Base-by-base conservation (phyloP, 2,113 vertebrate genomes). In the Platysternon megacephalum region DNA sequence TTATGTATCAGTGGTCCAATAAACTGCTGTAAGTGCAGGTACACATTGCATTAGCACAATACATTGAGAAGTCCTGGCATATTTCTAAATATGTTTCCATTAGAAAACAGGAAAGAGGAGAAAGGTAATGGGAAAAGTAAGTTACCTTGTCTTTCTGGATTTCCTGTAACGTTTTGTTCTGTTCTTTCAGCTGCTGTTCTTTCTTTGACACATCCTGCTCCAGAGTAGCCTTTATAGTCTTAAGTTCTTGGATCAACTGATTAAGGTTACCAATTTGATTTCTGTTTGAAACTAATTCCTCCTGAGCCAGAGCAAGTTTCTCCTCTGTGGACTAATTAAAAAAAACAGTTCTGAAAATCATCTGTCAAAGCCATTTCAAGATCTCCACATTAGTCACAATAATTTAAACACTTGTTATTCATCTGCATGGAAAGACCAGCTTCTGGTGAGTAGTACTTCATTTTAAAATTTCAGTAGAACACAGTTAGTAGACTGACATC, bases 211-310 rank as follows among this genome's bases (percentile, higher is more conserved):
- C 91, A 49, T 99, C 98, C 86, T 99, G 98, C 88, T 99, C 98
- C 98, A 99, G 88, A 0, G 96, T 28, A 42, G 95, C 85, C 56
- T 97, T 98, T 46, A 95, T 85, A 39, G 97, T 97, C 94, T 99
- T 99, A 79, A 99, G 97, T 32, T 99, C 99, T 96, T 99, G 98
- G 93, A 99, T 98, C 96, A 98, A 98, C 93, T 98, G 98, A 93
- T 98, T 99, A 78, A 97, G 98, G 96, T 95, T 97, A 65, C 98
- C 98, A 95, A 99, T 98, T 97, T 99, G 98, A 97, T 98, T 99
- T 95, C 97, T 98, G 91, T 98, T 99, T 96, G 99, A 98, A 93
- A 99, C 98, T 95, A 99, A 95, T 95, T 99, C 99, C 94, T 99
- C 99, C 94, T 99, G 99, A 86, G 98, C 98, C 93, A 99, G 35